A percentile compares a stretch with the other conserved stretches of the same genome.
These are phyloP conservation scores for Dryobotodes eremita DNA, from an alignment of 2,888 invertebrate species.

Conservation along the genomic window DNA sequence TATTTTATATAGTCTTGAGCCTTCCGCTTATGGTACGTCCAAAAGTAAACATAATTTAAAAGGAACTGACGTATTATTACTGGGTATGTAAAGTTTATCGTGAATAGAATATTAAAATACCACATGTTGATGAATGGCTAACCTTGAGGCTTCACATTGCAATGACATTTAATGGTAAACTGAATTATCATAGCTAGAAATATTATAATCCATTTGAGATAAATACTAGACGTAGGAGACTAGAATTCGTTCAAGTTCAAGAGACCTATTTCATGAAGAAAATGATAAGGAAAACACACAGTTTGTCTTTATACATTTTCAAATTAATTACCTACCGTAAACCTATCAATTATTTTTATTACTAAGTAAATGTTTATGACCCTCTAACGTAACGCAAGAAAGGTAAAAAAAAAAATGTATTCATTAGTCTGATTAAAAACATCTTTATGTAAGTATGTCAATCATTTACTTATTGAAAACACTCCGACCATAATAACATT, in stretches of 20 bases:
- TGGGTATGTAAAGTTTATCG: constrained; percentile 49
- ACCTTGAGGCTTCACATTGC: constrained; percentile 66
- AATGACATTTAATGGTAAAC: constrained; percentile 58
- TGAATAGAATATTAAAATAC: constrained; percentile 65
- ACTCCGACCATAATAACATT: constrained; percentile 13
- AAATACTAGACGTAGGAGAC: not conserved
- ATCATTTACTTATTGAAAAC: not conserved
- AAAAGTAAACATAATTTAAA: constrained; percentile 35
- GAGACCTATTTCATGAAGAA: not conserved
- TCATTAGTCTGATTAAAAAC: not conserved
- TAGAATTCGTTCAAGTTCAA: too few relatives aligned
- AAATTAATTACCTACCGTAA: not conserved
- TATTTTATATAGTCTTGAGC: not conserved
- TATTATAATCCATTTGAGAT: constrained; percentile 36
- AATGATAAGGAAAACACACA: not conserved
- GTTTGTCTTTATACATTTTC: not conserved
- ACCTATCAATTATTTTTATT: not conserved
- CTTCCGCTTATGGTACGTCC: constrained; percentile 5
- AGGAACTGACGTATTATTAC: constrained; percentile 45
- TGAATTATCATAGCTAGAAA: constrained; percentile 44
- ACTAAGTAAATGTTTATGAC: not conserved
- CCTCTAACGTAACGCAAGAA: not conserved
- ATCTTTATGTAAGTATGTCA: not conserved
- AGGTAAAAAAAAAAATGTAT: not conserved
- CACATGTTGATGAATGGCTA: constrained; percentile 60